Evolutionary conservation across 2,888 invertebrate species (phyloP).

Genomic region (Sceliomorpha sp.): DNA sequence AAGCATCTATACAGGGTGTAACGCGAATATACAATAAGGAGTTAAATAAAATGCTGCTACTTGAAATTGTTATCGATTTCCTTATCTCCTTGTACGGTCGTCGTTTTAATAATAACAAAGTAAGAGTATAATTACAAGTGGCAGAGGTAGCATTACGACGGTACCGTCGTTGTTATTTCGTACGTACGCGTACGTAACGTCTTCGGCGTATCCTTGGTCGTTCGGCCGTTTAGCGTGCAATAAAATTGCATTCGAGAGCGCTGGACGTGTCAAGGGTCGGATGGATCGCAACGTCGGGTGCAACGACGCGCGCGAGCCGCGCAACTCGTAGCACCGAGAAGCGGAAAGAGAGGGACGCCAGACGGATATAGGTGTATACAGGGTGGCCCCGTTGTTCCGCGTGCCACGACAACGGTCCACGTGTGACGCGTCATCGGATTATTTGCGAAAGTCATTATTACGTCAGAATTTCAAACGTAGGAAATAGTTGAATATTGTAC

Average conservation of each 20-base stretch:
- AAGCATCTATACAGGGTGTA: too few relatives aligned
- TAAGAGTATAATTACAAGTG: too few relatives aligned
- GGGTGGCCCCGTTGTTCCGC: constrained; percentile 61
- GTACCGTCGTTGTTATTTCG: not conserved
- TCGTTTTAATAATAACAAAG: too few relatives aligned
- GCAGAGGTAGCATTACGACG: too few relatives aligned
- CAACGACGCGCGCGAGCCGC: constrained; percentile 40
- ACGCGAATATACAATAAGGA: too few relatives aligned
- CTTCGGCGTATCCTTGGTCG: constrained; percentile 26
- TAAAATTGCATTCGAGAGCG: constrained; percentile 52
- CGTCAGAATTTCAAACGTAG: too few relatives aligned
- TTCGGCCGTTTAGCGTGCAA: constrained; percentile 30
- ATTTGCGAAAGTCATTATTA: constrained; percentile 20
- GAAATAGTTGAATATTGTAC: too few relatives aligned
- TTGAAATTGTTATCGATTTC: too few relatives aligned
- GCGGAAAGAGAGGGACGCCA: constrained; percentile 48
- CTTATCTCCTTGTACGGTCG: too few relatives aligned
- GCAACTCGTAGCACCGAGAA: constrained; percentile 43
- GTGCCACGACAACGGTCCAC: constrained; percentile 25
- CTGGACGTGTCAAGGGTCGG: constrained; percentile 57
- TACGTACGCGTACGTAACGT: constrained; percentile 13
- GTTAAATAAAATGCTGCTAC: too few relatives aligned
- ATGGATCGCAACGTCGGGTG: constrained; percentile 48
- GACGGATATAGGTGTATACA: constrained; percentile 54
- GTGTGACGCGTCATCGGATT: constrained; percentile 28